Evolutionary conservation across 2,888 invertebrate species (phyloP), one percentile per base, ranked within the genome.

Genomic region (Drosophila austrosaltans): DNA sequence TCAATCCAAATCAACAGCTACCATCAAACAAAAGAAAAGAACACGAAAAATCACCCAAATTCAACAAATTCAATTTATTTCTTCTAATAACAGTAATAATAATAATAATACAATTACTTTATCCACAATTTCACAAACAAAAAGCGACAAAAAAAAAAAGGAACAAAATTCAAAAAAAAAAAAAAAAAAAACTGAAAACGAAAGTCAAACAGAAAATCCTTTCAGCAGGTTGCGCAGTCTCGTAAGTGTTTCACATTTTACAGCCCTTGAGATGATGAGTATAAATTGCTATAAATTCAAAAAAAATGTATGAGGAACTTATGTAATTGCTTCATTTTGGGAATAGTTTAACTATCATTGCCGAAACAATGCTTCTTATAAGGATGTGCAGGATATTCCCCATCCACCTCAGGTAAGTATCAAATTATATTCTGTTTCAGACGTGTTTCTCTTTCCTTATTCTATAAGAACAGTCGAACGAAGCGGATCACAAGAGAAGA

Each of bases 211-310:
- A 61, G 72, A 72, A 75, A 62, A 72, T 69, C 62, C 75, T 63
- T 68, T 62, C 72, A 70, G 66, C 68, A 59, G 67, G 53, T 62
- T 66, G 58, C 58, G 53, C 56, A 42, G 57, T 53, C 48, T 48
- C 56, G 54, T 62, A 62, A 39, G 60, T 61, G 79, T 88, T 85
- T 89, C 84, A 89, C 89, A 85, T 89, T 89, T 82, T 82, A 66
- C 77, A 77, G 66, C 77, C 74, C 75, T 76, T 80, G 57, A 39
- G 39, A 22, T 10, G 48, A 48, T 48, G 48, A 48, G 48, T 48
- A 48, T 48, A 57, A 25, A 57, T 57, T 57, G 32, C 36, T 57
- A 22, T 8, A 57, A 57, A 36, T 36, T 57, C 22, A 36, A 39
- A 36, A 16, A 32, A 57, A 22, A 22, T 32, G 57, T 39, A 22